Evolutionary conservation across 2,113 vertebrate species (phyloP), one percentile per base, ranked within the genome.

Genomic region (Hypanus sabinus): DNA sequence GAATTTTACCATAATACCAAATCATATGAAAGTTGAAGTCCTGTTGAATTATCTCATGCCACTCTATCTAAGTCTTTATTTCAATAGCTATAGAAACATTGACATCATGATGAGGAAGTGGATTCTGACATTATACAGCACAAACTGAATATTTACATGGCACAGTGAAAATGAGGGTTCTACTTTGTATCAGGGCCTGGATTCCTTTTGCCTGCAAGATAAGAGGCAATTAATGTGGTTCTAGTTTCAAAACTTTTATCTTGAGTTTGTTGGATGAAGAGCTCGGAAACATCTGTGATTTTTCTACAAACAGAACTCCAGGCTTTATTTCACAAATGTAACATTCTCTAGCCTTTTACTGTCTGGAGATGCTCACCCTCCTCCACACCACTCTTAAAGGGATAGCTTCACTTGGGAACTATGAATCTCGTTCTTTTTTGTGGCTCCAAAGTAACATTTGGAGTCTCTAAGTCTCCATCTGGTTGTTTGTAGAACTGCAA

Each of bases 61-160:
- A n/a, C 85, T 3, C 33, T 93, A 30, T 93, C 24, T 70, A 55
- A 92, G 38, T 38, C 7, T 38, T 73, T 93, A 93, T 93, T 93
- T 22, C 36, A 93, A 46, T 27, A 65, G 68, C 73, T 93, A 73
- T 46, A 20, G 22, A 33, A 73, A 73, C 1, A 73, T 73, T 30
- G 65, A 73, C 46, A 20, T 93, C 91, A 71, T 38, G 7, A 9
- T 93, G 33, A 93, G 91, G 91, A 73, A 93, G 73, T 73, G 70
- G 68, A 55, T 93, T 93, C 68, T 70, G 62, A 93, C 68, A 93
- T 93, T 93, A 73, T 46, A 22, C 68, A 93, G 91, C 71, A 70
- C 14, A 11, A 68, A 3, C 68, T 73, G 36, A 73, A 93, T 73
- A 73, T 93, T 93, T 93, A 24, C 71, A 73, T 73, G 70, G 38